Base-by-base conservation (phyloP, 2,888 invertebrate species). In the Zygaena filipendulae region DNA sequence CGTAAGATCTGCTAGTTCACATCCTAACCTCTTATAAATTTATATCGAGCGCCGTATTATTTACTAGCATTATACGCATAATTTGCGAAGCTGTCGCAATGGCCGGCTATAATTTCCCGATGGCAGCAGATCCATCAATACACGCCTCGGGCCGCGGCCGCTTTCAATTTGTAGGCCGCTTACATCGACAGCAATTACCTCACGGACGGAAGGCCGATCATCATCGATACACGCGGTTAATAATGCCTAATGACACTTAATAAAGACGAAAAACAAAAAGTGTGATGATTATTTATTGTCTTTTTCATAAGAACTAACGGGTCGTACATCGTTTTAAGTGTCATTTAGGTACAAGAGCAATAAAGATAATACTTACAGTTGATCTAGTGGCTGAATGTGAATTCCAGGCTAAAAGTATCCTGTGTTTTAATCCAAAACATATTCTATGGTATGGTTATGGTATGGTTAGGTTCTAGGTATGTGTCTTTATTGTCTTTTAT, bases 61-160 rank as follows among this genome's bases (percentile, higher is more conserved):
- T 74, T 70, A 71, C 75, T 72, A 72, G 77, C 66, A 75, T 77
- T 77, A 75, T 74, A 70, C 67, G 75, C 71, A 77, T 74, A 75
- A 74, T 77, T 79, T 72, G 75, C 77, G 71, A 66, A 72, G 75
- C 74, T 77, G 77, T 79, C 77, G 74, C 75, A 71, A 72, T 67
- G 60, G 63, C 63, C 58, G 49, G 61, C 69, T 75, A 72, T 75
- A 79, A 79, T 77, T 77, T 74, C 54, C 55, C 63, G 62, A 74
- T 75, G 77, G 77, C 74, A 67, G 74, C 60, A 69, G 62, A 79
- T 79, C 77, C 77, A 77, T 79, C 77, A 77, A 74, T 74, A 69
- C 60, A 25, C 53, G 74, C 75, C 77, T 52, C 52, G 45, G 77
- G 77, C 72, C 43, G 49, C 72, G 72, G 72, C 66, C 66, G 63